Conservation (phyloP, 2,888 invertebrate genomes). For the Melikaiella ostensackeni region DNA sequence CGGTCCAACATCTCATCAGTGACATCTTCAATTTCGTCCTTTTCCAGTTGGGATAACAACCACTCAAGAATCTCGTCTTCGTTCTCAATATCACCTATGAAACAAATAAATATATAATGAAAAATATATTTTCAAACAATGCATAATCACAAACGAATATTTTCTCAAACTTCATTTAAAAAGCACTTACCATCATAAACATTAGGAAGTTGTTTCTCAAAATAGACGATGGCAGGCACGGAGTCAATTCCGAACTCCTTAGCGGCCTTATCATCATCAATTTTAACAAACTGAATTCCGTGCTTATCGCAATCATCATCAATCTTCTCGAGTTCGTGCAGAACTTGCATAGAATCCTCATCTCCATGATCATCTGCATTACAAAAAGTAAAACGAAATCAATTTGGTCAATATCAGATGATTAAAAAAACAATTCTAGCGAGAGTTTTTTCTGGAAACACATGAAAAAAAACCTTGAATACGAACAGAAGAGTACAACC, state of each 20-base stretch:
- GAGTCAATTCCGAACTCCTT: constrained; percentile 91
- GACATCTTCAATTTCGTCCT: constrained; percentile 96
- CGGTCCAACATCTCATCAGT: constrained; percentile 96
- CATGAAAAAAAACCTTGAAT: constrained; percentile 55
- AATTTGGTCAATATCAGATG: not conserved
- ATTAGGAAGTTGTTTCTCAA: constrained; percentile 95
- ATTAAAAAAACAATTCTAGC: not conserved
- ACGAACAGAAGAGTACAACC: constrained; percentile 94
- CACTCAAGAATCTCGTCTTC: constrained; percentile 94
- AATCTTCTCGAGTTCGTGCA: constrained; percentile 93
- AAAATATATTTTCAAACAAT: constrained; percentile 23
- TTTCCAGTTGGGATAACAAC: constrained; percentile 91
- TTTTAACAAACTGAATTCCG: constrained; percentile 95
- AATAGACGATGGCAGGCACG: constrained; percentile 91
- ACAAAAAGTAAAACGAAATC: constrained; percentile 48
- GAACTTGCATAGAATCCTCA: constrained; percentile 90
- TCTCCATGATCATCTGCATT: constrained; percentile 92
- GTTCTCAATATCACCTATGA: constrained; percentile 87
- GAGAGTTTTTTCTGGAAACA: constrained; percentile 3
- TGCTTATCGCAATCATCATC: constrained; percentile 96
- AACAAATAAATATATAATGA: constrained; percentile 36
- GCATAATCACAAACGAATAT: too few species aligned
- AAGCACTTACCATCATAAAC: constrained; percentile 87
- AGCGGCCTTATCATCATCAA: constrained; percentile 91
- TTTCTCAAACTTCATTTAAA: not conserved